These are phyloP conservation scores for Condylura cristata DNA, from an alignment of 2,113 vertebrate species.

Conservation along the genomic window DNA sequence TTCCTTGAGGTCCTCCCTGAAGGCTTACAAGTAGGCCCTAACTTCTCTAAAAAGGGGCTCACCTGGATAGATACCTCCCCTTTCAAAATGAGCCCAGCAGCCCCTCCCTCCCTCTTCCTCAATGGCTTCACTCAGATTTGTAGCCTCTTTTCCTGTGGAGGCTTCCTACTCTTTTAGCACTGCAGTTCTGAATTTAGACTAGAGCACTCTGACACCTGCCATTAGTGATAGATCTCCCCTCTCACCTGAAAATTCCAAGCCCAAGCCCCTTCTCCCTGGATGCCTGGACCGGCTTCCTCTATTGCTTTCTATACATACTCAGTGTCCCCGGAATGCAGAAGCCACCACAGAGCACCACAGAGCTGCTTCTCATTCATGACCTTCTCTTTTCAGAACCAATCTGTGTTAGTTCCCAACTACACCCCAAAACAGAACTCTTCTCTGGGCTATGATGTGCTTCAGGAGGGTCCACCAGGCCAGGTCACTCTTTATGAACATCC, in stretches of 20 bases:
- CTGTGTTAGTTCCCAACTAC: neutral
- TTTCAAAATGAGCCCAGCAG: neutral
- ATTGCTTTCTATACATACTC: neutral
- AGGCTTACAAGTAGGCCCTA: neutral
- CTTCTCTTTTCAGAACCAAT: neutral
- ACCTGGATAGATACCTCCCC: neutral
- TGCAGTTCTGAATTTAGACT: neutral
- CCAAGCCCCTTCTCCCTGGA: neutral
- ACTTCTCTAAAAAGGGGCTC: neutral
- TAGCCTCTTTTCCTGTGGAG: neutral
- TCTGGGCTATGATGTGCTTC: neutral
- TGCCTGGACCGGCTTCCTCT: neutral
- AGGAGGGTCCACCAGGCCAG: neutral
- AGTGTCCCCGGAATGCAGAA: neutral
- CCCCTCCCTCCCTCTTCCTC: neutral
- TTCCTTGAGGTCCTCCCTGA: neutral
- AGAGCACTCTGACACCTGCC: neutral
- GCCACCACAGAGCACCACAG: neutral
- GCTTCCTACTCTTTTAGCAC: neutral
- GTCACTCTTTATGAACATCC: neutral
- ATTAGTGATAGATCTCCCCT: fast-evolving
- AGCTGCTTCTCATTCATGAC: neutral
- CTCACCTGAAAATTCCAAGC: neutral
- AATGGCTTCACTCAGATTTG: neutral
- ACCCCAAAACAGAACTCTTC: neutral